These are phyloP conservation scores for Albula goreensis DNA, from an alignment of 2,113 vertebrate genomes.

Conservation along the genomic window DNA sequence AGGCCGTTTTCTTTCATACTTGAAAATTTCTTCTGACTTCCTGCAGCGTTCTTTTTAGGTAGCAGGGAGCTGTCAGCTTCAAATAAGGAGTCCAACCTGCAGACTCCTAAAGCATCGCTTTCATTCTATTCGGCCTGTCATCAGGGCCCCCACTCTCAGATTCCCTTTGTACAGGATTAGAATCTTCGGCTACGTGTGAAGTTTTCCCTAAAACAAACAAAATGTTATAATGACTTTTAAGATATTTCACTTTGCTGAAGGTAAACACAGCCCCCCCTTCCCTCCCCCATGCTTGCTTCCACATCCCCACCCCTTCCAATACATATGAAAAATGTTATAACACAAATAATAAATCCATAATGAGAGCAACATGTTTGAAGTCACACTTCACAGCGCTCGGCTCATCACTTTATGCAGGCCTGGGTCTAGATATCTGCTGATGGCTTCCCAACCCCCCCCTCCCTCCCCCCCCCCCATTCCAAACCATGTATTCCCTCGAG, in stretches of 20 bases:
- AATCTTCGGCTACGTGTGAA: constrained; percentile 43
- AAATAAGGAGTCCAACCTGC: constrained; percentile 52
- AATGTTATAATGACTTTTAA: constrained; percentile 35
- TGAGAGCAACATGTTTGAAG: constrained; percentile 60
- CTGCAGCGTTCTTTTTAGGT: constrained; percentile 50
- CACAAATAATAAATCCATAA: constrained; percentile 59
- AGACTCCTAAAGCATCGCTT: constrained; percentile 53
- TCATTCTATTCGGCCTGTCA: constrained; percentile 39
- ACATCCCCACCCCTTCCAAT: constrained; percentile 9
- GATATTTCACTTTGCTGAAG: constrained; percentile 25
- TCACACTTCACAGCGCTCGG: constrained; percentile 46
- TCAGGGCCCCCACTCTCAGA: constrained; percentile 34
- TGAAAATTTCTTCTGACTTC: constrained; percentile 44
- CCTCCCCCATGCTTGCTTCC: not conserved
- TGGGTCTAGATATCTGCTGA: constrained; percentile 53
- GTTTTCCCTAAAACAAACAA: constrained; percentile 39
- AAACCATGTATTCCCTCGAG: constrained; percentile 57
- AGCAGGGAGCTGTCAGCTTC: constrained; percentile 58
- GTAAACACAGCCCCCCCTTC: not conserved
- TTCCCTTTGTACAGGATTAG: constrained; percentile 53
- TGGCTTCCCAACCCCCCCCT: constrained; percentile 36
- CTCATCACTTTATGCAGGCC: constrained; percentile 53
- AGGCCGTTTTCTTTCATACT: constrained; percentile 38
- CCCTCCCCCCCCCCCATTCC: constrained; percentile 31
- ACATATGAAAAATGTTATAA: constrained; percentile 44